Base-by-base conservation (phyloP, 53 echinoderm and acorn worm species). In the Pentamera pediparva region DNA sequence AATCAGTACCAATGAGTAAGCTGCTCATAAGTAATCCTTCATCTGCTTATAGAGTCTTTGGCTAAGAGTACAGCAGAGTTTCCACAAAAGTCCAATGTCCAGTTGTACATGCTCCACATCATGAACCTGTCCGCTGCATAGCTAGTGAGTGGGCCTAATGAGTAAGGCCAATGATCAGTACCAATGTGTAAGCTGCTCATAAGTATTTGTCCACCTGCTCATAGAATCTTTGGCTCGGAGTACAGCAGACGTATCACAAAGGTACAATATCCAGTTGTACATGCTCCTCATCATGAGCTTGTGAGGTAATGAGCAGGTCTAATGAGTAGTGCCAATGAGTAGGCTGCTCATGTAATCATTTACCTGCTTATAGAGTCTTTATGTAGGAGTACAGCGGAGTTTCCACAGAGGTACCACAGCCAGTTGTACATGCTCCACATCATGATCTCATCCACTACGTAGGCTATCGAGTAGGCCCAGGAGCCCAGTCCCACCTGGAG, bases 371-470 rank as follows among this genome's bases (percentile, higher is more conserved):
- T 71, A 1, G 35, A 70, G 49, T 76, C 72, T 34, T 92, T 86
- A 50, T 83, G 32, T 1, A 92, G 83, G 18, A 92, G 86, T 22
- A 86, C 59, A 19, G 86, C 83, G 15, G 85, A 83, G 52, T 89
- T 92, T 28, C 92, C 92, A 75, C 89, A 83, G 52, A 92, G 73
- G 35, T 82, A 32, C 89, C 89, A 92, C 25, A 92, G 43, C 89
- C 89, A 92, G 50, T 60, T 74, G 35, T 72, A 69, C 51, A 84
- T 53, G 19, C 78, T 65, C 92, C 92, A 92, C 17, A 75, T 65
- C 56, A 92, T 54, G 18, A 84, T 11, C 3, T 20, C 59, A 54
- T 92, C 92, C 9, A 73, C 39, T 26, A 87, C 17, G 21, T 27
- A 78, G 24, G 74, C 79, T 8, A 74, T 10, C 4, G 62, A 70